Evolutionary conservation across 2,113 vertebrate genomes (phyloP).

Genomic region (Ariopsis seemanni): DNA sequence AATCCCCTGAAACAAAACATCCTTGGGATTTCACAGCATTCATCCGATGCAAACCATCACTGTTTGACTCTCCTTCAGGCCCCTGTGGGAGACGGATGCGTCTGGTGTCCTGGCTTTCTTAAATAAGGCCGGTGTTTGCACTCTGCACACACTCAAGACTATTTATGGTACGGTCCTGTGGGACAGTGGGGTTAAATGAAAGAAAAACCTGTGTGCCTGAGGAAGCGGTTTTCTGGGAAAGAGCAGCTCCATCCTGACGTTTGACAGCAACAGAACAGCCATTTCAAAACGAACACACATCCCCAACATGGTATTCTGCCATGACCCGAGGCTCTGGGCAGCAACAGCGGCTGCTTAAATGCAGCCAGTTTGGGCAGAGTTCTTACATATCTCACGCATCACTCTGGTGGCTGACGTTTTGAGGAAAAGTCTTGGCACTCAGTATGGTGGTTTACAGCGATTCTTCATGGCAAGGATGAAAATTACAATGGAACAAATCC

Average conservation of each 20-base stretch:
- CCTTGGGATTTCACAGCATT: constrained; percentile 3
- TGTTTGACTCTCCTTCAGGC: constrained; percentile 18
- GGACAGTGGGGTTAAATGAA: constrained; percentile 42
- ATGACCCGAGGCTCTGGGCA: constrained; percentile 51
- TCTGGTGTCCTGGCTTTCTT: constrained; percentile 34
- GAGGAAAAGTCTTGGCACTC: constrained; percentile 19
- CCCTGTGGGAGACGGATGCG: constrained; percentile 28
- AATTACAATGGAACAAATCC: constrained; percentile 31
- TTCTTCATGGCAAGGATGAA: constrained; percentile 44
- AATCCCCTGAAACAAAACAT: constrained; percentile 2
- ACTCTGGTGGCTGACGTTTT: constrained; percentile 40
- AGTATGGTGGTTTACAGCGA: not conserved
- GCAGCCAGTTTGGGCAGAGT: constrained; percentile 38
- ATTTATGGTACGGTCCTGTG: constrained; percentile 37
- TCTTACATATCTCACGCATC: constrained; percentile 45
- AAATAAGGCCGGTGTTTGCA: constrained; percentile 39
- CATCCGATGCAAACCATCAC: constrained; percentile 24
- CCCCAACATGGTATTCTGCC: constrained; percentile 54
- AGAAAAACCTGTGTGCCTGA: constrained; percentile 26
- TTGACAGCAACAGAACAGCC: constrained; percentile 52
- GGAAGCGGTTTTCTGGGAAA: constrained; percentile 50
- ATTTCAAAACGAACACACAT: constrained; percentile 56
- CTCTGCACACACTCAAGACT: constrained; percentile 40
- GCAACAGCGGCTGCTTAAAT: constrained; percentile 53
- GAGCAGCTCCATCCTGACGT: constrained; percentile 25